A percentile compares a stretch with the other conserved stretches of the same genome.
Evolutionary conservation across 2,888 invertebrate genomes (phyloP).

Genomic region (Leucoptera coffeella): DNA sequence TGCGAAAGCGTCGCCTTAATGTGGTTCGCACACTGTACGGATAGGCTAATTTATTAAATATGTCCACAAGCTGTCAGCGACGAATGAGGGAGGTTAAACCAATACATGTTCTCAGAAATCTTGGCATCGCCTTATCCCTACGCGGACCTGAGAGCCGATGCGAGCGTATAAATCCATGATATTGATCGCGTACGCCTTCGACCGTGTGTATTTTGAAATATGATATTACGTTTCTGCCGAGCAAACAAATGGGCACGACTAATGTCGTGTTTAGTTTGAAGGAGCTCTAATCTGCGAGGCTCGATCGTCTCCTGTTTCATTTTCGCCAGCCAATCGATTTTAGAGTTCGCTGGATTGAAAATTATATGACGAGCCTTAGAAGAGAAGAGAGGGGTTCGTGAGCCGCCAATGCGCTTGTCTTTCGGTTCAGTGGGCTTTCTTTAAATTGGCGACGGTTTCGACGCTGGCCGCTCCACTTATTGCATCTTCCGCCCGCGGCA

Average conservation of each 20-base stretch:
- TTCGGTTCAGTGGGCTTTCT: slow-evolving; percentile 56
- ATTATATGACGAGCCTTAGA: slow-evolving; percentile 48
- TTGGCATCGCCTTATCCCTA: slow-evolving; percentile 3
- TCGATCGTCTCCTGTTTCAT: slow-evolving; percentile 23
- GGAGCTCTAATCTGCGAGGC: slow-evolving; percentile 12
- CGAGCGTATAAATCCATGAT: neutral
- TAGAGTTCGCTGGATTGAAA: slow-evolving; percentile 52
- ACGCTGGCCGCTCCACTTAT: slow-evolving; percentile 45
- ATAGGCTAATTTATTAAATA: slow-evolving; percentile 9
- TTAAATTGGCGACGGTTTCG: slow-evolving; percentile 52
- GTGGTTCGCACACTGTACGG: slow-evolving; percentile 22
- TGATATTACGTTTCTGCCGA: too few species aligned
- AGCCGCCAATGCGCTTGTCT: slow-evolving; percentile 55
- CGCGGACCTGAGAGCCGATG: too few species aligned
- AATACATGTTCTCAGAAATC: slow-evolving; percentile 5
- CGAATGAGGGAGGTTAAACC: slow-evolving; percentile 10
- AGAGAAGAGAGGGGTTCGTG: slow-evolving; percentile 11
- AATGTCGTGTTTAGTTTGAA: too few species aligned
- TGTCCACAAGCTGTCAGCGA: slow-evolving; percentile 15
- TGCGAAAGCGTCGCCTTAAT: slow-evolving; percentile 8
- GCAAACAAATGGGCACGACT: too few species aligned
- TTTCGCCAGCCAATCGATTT: slow-evolving; percentile 40
- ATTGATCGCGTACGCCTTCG: too few species aligned
- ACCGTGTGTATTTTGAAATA: too few species aligned
- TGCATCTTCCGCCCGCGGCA: slow-evolving; percentile 44